A percentile compares a stretch with the other conserved stretches of the same genome.
Evolutionary conservation across 2,797 vertebrate genomes (phyloP).

Genomic region (Sebastes reedi): DNA sequence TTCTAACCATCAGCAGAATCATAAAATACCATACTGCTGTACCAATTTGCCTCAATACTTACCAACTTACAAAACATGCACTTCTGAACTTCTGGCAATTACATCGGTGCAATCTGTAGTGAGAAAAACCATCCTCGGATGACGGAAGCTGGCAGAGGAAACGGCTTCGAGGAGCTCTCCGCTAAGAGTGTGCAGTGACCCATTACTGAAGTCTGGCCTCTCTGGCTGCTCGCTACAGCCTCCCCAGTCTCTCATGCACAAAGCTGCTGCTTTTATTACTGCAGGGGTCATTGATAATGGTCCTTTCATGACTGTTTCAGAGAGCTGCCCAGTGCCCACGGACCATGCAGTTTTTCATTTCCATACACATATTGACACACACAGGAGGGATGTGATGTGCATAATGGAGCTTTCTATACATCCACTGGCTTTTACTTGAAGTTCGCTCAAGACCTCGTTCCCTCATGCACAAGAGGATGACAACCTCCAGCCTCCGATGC

Average conservation of each 20-base stretch:
- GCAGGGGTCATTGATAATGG: slow-evolving; percentile 70
- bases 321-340: slow-evolving; percentile 19
- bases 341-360: slow-evolving; percentile 40
- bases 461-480: slow-evolving; percentile 49
- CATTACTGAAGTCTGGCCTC: slow-evolving; percentile 66
- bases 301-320: slow-evolving; percentile 50
- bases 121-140: slow-evolving; percentile 35
- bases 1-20: slow-evolving; percentile 10
- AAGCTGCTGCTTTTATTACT: slow-evolving; percentile 55
- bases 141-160: slow-evolving; percentile 48
- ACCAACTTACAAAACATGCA: slow-evolving; percentile 38
- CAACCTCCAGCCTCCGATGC: slow-evolving; percentile 50
- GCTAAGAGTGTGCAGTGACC: slow-evolving; percentile 72
- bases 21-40: background rate
- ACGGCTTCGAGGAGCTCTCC: slow-evolving; percentile 56
- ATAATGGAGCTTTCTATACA: slow-evolving; percentile 11
- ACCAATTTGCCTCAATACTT: slow-evolving; percentile 11
- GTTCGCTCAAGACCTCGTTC: slow-evolving; percentile 22
- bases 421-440: background rate
- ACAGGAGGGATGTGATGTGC: background rate
- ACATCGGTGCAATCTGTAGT: slow-evolving; percentile 45
- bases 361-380: slow-evolving; percentile 16
- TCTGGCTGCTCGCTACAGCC: slow-evolving; percentile 49
- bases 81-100: slow-evolving; percentile 58
- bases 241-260: slow-evolving; percentile 49